Evolutionary conservation across 2,888 invertebrate genomes (phyloP).

Genomic region (Amphipyra berbera): DNA sequence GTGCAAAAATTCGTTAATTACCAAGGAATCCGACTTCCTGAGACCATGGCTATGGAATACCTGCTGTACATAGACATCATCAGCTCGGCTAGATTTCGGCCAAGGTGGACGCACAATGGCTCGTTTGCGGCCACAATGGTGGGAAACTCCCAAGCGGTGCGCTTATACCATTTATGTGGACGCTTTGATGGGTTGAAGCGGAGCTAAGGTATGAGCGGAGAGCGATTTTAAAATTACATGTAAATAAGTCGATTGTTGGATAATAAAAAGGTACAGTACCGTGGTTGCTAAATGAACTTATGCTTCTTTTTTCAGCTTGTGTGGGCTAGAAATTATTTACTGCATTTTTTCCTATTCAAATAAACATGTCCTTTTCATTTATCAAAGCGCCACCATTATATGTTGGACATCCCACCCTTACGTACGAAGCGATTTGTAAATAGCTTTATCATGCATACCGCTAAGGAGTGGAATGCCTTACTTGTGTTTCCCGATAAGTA

Average conservation of each 20-base stretch:
- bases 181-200: constrained; percentile 45
- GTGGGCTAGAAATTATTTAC: no score
- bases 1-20: constrained; percentile 38
- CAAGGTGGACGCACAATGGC: constrained; percentile 77
- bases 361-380: no score
- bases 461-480: no score
- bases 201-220: constrained; percentile 25
- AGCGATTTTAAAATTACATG: constrained; percentile 14
- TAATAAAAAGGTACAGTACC: neutral
- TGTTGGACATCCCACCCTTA: no score
- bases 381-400: no score
- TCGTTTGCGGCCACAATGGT: constrained; percentile 71
- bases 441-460: no score
- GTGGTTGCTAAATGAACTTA: neutral
- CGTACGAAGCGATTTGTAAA: no score
- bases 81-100: constrained; percentile 69
- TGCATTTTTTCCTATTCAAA: no score
- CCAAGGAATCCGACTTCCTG: constrained; percentile 45
- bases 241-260: neutral
- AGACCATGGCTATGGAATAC: constrained; percentile 44
- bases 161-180: constrained; percentile 70
- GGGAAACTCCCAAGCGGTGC: constrained; percentile 78
- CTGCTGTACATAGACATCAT: constrained; percentile 46
- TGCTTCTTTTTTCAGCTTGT: no score
- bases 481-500: no score